A percentile compares a stretch with the other conserved stretches of the same genome.
phyloP scores from a whole-genome alignment of 2,797 vertebrate genomes.

The Ctenochaetus hawaiiensis region DNA sequence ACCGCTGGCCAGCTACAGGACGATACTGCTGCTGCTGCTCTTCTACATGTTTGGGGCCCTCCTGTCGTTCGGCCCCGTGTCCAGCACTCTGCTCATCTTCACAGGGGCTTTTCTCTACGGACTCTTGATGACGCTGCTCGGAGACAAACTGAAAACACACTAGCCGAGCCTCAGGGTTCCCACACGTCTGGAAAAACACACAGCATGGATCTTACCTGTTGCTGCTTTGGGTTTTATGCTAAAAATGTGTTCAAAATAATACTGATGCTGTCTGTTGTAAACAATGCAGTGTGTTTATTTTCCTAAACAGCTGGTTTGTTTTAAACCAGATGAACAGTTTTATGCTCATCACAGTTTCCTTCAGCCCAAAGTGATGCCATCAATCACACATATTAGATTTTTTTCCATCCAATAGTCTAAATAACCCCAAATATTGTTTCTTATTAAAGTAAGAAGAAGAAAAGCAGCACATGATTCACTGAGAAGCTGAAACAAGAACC shows the following conservation, averaged over 20 bases:
- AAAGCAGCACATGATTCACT: not conserved
- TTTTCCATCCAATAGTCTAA: too few species aligned
- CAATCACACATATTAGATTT: too few species aligned
- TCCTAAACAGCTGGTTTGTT: not conserved
- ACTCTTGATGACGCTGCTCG: slow-evolving; percentile 83
- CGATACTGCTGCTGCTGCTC: slow-evolving; percentile 84
- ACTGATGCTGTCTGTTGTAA: not conserved
- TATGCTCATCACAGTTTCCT: not conserved
- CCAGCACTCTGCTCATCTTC: slow-evolving; percentile 86
- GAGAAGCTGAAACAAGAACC: not conserved
- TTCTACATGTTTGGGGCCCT: slow-evolving; percentile 85
- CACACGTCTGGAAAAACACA: not conserved
- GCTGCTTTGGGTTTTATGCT: not conserved
- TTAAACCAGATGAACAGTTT: not conserved
- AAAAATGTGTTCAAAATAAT: not conserved
- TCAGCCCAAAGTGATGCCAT: not conserved
- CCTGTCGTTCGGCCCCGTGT: slow-evolving; percentile 83
- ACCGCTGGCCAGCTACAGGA: slow-evolving; percentile 92
- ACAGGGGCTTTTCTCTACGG: slow-evolving; percentile 85
- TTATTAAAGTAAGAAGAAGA: too few species aligned
- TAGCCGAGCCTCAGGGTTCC: slow-evolving; percentile 39
- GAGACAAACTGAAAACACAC: slow-evolving; percentile 86
- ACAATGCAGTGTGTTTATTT: not conserved
- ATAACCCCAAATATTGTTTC: not conserved
- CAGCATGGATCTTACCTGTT: not conserved